Percentiles rank a stretch among this genome's conserved stretches.
These are phyloP conservation scores for Tylochromis polylepis DNA, from an alignment of 2,113 vertebrate species.

Conservation along the genomic window DNA sequence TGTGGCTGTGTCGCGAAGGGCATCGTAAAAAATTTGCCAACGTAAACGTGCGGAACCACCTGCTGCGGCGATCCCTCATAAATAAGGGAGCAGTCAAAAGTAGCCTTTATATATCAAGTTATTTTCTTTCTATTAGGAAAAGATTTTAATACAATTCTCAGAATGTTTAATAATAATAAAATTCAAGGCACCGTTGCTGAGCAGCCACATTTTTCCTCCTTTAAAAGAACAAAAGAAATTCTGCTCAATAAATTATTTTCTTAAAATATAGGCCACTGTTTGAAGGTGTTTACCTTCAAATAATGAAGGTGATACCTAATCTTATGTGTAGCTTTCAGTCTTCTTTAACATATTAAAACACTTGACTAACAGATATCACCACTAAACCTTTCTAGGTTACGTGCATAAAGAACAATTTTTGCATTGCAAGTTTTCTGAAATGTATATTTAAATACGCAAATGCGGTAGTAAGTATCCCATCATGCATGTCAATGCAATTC, in stretches of 20 bases:
- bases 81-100: no score
- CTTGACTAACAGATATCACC: background rate
- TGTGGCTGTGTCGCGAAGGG: background rate
- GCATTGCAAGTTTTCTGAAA: background rate
- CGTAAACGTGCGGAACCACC: background rate
- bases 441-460: background rate
- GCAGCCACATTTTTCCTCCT: background rate
- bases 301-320: background rate
- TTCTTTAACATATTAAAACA: background rate
- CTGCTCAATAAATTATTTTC: background rate
- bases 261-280: background rate
- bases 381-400: background rate
- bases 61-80: background rate
- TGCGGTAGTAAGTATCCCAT: background rate
- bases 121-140: background rate
- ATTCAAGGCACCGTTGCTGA: background rate
- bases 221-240: background rate
- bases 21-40: fast-evolving
- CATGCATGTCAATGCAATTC: fast-evolving
- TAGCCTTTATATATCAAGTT: no score
- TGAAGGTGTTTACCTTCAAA: background rate
- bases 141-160: background rate
- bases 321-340: background rate
- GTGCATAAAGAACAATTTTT: background rate
- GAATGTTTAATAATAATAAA: background rate